phyloP scores from a whole-genome alignment of 2,113 vertebrate species.

The Pleuronectes platessa region DNA sequence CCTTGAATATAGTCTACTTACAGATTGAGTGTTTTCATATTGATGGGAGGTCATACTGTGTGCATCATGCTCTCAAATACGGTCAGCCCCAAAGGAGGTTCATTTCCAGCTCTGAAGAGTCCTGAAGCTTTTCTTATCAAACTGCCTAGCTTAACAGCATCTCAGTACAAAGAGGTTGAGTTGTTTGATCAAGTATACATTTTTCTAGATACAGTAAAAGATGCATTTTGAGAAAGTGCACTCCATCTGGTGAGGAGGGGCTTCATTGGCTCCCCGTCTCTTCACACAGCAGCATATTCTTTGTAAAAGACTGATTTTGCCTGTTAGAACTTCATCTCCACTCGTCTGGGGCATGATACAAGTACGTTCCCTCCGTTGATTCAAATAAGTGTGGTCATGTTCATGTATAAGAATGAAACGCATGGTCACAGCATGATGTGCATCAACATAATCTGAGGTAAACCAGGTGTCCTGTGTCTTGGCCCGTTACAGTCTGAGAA shows the following conservation, averaged over 20 bases:
- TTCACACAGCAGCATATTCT: conserved; percentile 44
- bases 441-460: conserved; percentile 76
- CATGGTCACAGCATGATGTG: conserved; percentile 61
- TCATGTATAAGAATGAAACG: conserved; percentile 61
- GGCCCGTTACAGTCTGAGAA: conserved; percentile 68
- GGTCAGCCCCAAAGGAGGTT: conserved; percentile 34
- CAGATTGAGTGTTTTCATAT: conserved; percentile 54
- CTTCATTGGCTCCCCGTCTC: conserved; percentile 7
- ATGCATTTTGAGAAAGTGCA: conserved; percentile 46
- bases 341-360: conserved; percentile 35
- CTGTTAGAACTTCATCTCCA: conserved; percentile 19
- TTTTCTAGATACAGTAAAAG: conserved; percentile 50
- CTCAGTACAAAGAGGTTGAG: conserved; percentile 28
- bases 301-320: conserved; percentile 32
- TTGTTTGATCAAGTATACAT: conserved; percentile 42
- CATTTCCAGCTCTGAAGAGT: conserved; percentile 7
- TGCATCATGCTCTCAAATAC: conserved; percentile 55
- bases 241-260: conserved; percentile 35
- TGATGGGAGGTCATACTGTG: conserved; percentile 58
- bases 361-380: conserved; percentile 17
- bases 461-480: conserved; percentile 67
- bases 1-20: conserved; percentile 64
- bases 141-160: conserved; percentile 13
- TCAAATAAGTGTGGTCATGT: conserved; percentile 46
- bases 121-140: conserved; percentile 3